Evolutionary conservation across 2,888 invertebrate genomes (phyloP).

Genomic region (Rhorus exstirpatorius): DNA sequence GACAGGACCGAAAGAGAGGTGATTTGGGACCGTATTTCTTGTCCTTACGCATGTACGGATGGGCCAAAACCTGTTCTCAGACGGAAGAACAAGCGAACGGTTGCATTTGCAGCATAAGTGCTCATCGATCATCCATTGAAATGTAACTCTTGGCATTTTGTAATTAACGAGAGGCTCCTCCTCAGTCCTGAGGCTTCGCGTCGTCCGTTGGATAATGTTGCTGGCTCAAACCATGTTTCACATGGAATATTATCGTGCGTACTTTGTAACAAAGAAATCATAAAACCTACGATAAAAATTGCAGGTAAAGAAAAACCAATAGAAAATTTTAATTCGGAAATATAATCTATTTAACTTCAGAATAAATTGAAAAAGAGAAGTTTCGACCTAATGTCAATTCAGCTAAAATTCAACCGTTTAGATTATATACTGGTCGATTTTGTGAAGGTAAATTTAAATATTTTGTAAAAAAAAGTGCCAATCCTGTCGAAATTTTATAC

Average conservation of each 20-base stretch:
- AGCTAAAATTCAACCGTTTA: no score
- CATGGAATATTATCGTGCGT: constrained; percentile 39
- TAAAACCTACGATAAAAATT: constrained; percentile 5
- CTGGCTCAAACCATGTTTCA: constrained; percentile 7
- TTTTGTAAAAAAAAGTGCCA: no score
- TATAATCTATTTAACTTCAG: background rate
- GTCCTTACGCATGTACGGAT: constrained; percentile 37
- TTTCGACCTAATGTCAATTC: no score
- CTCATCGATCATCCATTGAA: constrained; percentile 85
- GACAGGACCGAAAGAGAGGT: constrained; percentile 40
- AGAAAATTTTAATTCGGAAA: constrained; percentile 24
- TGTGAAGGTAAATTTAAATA: no score
- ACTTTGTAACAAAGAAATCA: constrained; percentile 11
- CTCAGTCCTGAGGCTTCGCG: constrained; percentile 67
- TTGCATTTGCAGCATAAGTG: constrained; percentile 70
- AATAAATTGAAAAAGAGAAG: no score
- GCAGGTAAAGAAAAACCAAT: background rate
- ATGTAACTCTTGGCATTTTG: constrained; percentile 83
- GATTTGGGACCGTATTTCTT: constrained; percentile 56
- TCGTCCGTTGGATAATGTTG: constrained; percentile 47
- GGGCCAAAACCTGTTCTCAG: constrained; percentile 80
- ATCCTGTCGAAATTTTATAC: background rate
- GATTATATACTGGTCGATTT: no score
- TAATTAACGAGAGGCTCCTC: constrained; percentile 84
- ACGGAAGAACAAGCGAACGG: constrained; percentile 72